phyloP scores from a whole-genome alignment of 2,113 vertebrate genomes.

The Indicator maculatus region DNA sequence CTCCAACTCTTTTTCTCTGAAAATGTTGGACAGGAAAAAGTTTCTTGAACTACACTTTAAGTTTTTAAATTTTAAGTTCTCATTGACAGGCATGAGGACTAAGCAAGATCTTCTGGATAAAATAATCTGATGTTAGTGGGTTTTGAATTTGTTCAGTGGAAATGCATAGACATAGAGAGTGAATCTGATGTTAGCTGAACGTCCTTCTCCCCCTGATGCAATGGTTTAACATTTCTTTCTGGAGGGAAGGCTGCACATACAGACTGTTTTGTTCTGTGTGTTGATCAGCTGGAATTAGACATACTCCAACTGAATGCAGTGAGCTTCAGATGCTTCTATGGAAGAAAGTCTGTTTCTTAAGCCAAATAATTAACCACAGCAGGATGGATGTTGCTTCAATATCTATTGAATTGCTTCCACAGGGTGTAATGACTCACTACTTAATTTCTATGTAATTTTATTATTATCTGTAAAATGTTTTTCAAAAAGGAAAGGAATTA shows the following conservation, averaged over 20 bases:
- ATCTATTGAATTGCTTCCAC: conserved; percentile 30
- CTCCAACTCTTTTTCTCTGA: not conserved
- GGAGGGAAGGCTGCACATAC: conserved; percentile 2
- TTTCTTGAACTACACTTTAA: not conserved
- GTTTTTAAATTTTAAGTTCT: not conserved
- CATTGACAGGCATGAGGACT: not conserved
- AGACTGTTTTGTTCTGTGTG: not conserved
- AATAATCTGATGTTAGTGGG: not conserved
- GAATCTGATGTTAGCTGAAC: conserved; percentile 18
- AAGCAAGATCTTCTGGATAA: not conserved
- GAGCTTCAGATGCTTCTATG: conserved; percentile 13
- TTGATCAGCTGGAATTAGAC: not conserved
- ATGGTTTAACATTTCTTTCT: conserved; percentile 27
- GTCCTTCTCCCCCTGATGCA: not conserved
- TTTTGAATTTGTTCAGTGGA: conserved; percentile 43
- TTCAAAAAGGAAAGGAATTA: conserved; percentile 46
- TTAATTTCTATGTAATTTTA: conserved; percentile 44
- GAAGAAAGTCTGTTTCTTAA: conserved; percentile 27
- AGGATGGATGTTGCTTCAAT: conserved; percentile 1
- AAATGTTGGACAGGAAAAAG: not conserved
- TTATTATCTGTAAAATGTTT: conserved; percentile 39
- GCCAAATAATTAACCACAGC: conserved; percentile 23
- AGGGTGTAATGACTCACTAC: conserved; percentile 8
- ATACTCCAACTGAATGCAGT: not conserved
- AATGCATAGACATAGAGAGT: not conserved